These are phyloP conservation scores for Vidua chalybeata DNA, from an alignment of 2,113 vertebrate species.

Conservation along the genomic window DNA sequence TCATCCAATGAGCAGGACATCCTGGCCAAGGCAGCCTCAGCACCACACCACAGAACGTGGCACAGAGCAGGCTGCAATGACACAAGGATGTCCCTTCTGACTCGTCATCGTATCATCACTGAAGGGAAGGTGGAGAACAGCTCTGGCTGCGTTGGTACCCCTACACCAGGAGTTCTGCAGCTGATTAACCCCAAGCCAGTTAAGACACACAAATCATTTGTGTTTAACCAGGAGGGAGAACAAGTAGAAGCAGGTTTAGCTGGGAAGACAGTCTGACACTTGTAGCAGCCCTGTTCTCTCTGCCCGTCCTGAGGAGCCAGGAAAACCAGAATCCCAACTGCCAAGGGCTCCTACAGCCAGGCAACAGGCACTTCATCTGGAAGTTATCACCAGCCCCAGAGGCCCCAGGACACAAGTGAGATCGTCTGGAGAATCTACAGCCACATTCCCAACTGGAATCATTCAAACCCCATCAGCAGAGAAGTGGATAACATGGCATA, in stretches of 20 bases:
- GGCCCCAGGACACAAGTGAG: background rate
- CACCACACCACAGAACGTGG: slow-evolving; percentile 79
- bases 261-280: background rate
- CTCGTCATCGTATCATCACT: slow-evolving; percentile 88
- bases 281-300: background rate
- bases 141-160: background rate
- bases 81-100: slow-evolving; percentile 74
- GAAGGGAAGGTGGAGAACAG: slow-evolving; percentile 67
- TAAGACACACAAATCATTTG: background rate
- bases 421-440: background rate
- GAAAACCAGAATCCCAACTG: background rate
- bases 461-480: background rate
- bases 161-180: background rate
- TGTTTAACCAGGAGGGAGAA: background rate
- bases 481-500: background rate
- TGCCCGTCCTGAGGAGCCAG: background rate
- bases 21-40: slow-evolving; percentile 23
- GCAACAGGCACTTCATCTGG: rapidly evolving
- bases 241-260: background rate
- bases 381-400: background rate
- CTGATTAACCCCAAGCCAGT: background rate
- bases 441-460: background rate
- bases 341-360: background rate
- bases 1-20: slow-evolving; percentile 74
- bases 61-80: slow-evolving; percentile 39